These are phyloP conservation scores for Yasuhikotakia modesta DNA, from an alignment of 2,797 vertebrate genomes.

Conservation along the genomic window DNA sequence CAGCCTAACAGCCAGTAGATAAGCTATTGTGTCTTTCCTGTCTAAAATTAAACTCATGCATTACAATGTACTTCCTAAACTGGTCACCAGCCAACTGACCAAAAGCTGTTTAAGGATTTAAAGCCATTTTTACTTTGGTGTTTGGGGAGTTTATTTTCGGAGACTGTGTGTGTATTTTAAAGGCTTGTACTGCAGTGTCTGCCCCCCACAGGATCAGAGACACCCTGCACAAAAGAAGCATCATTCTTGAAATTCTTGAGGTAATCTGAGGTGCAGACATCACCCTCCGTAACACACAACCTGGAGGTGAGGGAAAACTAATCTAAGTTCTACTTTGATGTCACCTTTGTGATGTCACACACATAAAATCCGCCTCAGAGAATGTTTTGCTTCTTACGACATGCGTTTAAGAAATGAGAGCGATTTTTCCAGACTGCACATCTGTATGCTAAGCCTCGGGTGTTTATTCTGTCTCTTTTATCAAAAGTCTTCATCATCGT, in stretches of 20 bases:
- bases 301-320: background rate
- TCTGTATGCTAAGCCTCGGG: too few relatives aligned
- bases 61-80: background rate
- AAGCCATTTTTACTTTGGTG: background rate
- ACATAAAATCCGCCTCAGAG: background rate
- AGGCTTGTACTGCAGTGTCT: conserved; percentile 1
- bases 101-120: background rate
- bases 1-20: background rate
- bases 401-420: too few relatives aligned
- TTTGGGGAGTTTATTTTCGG: background rate
- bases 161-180: conserved; percentile 14
- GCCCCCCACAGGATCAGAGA: conserved; percentile 27
- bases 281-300: background rate
- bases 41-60: too few relatives aligned
- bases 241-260: conserved; percentile 44
- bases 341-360: conserved; percentile 1
- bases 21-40: too few relatives aligned
- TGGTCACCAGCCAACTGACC: background rate
- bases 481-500: background rate
- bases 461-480: too few relatives aligned
- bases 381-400: too few relatives aligned
- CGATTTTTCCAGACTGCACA: too few relatives aligned
- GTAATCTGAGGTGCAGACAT: conserved; percentile 28
- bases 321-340: background rate
- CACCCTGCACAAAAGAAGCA: conserved; percentile 35